Percentiles rank a stretch among this genome's conserved stretches.
Conservation (phyloP, 2,113 vertebrate species). For the Neopipo cinnamomea region DNA sequence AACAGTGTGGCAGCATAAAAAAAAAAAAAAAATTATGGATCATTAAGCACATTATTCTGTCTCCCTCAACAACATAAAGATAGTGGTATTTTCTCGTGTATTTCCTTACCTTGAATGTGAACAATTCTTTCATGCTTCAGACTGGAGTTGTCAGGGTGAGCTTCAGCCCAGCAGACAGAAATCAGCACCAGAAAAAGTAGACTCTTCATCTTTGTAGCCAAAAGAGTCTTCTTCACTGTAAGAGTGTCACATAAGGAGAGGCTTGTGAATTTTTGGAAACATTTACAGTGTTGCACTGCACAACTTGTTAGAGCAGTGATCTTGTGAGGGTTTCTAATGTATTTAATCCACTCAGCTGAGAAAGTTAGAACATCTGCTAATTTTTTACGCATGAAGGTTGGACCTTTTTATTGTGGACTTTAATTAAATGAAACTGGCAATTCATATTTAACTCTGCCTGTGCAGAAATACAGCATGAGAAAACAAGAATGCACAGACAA, state of each 20-base stretch:
- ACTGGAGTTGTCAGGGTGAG: constrained; percentile 75
- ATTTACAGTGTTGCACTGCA: constrained; percentile 62
- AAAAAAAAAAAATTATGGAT: neutral
- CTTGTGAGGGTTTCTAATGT: constrained; percentile 21
- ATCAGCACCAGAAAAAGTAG: constrained; percentile 87
- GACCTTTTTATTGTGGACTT: constrained; percentile 29
- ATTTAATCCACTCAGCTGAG: constrained; percentile 65
- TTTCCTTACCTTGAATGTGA: constrained; percentile 89
- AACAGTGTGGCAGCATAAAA: constrained; percentile 15
- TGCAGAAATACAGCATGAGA: constrained; percentile 9
- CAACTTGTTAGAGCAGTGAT: constrained; percentile 65
- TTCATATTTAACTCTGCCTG: constrained; percentile 53
- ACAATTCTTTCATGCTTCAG: constrained; percentile 83
- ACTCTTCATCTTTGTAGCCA: constrained; percentile 81
- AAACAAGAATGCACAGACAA: neutral
- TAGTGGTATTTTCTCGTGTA: neutral
- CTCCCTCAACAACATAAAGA: neutral
- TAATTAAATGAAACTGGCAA: neutral
- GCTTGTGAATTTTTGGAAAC: constrained; percentile 61
- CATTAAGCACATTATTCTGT: neutral
- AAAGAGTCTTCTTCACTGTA: constrained; percentile 81
- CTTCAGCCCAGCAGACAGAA: constrained; percentile 84
- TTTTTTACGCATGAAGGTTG: neutral
- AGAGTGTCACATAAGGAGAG: constrained; percentile 61
- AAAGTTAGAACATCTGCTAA: constrained; percentile 53